phyloP scores from a whole-genome alignment of 2,113 vertebrate genomes.

The Sinocyclocheilus grahami region DNA sequence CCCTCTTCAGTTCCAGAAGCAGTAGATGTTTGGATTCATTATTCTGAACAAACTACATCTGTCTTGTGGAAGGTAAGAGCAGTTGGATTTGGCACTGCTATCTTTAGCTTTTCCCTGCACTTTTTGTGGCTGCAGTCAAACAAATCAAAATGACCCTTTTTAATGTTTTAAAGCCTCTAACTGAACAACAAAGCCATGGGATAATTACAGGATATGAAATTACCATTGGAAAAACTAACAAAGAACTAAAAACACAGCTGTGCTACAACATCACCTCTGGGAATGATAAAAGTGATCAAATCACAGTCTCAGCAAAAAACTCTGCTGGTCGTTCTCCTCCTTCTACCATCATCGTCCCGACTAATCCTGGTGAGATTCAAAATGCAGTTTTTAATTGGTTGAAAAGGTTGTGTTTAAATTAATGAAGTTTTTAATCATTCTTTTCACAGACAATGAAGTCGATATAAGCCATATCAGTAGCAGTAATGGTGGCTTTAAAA shows the following conservation, averaged over 20 bases:
- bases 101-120: not conserved
- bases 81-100: not conserved
- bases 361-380: constrained; percentile 57
- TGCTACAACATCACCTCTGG: constrained; percentile 22
- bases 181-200: constrained; percentile 65
- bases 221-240: constrained; percentile 29
- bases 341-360: constrained; percentile 58
- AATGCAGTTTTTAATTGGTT: not conserved
- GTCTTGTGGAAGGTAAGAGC: constrained; percentile 71
- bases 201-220: constrained; percentile 63
- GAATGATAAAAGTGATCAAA: not conserved
- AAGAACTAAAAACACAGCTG: not conserved
- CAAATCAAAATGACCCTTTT: not conserved
- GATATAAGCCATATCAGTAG: constrained; percentile 28
- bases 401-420: not conserved
- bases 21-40: constrained; percentile 71
- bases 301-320: constrained; percentile 67
- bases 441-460: constrained; percentile 32
- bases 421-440: not conserved
- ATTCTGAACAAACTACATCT: constrained; percentile 1
- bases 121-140: not conserved
- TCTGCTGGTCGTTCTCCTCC: constrained; percentile 60
- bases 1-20: constrained; percentile 67
- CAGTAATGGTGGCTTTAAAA: constrained; percentile 50
- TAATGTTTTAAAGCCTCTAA: constrained; percentile 52